Percentiles rank a stretch among this genome's conserved stretches.
Evolutionary conservation across 2,113 vertebrate species (phyloP).

Genomic region (Coracopsis vasa): DNA sequence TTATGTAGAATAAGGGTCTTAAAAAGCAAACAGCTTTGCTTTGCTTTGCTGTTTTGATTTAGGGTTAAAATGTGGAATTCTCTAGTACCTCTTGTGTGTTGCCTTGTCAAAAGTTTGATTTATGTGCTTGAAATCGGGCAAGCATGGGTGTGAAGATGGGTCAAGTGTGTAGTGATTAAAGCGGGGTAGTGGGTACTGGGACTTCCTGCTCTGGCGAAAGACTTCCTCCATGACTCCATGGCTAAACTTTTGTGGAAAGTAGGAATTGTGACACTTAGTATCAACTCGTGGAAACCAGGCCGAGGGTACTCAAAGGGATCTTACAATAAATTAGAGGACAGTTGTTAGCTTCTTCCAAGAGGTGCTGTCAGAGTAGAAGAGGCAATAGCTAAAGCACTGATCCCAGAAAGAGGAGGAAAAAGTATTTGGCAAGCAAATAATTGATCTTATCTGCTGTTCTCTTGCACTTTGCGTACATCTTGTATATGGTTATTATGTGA

Average conservation of each 20-base stretch:
- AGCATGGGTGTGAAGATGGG: background rate
- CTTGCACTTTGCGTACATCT: background rate
- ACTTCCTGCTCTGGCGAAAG: background rate
- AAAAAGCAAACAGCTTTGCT: background rate
- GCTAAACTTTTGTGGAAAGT: background rate
- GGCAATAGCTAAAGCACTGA: background rate
- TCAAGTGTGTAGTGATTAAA: background rate
- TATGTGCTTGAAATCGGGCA: accelerated
- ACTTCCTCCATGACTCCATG: background rate
- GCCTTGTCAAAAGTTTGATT: background rate
- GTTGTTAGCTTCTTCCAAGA: background rate
- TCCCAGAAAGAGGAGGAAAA: background rate
- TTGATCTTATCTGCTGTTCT: background rate
- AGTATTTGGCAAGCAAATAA: background rate
- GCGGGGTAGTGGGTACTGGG: background rate
- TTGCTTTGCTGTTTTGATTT: background rate
- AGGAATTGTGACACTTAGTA: background rate
- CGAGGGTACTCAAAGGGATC: background rate
- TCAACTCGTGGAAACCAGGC: background rate
- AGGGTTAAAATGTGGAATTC: background rate
- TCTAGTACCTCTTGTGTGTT: background rate
- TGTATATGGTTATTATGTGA: background rate
- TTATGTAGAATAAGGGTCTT: background rate
- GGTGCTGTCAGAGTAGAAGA: background rate
- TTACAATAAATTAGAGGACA: background rate